A percentile compares a stretch with the other conserved stretches of the same genome.
Evolutionary conservation across 2,797 vertebrate genomes (phyloP).

Genomic region (Lateolabrax maculatus): DNA sequence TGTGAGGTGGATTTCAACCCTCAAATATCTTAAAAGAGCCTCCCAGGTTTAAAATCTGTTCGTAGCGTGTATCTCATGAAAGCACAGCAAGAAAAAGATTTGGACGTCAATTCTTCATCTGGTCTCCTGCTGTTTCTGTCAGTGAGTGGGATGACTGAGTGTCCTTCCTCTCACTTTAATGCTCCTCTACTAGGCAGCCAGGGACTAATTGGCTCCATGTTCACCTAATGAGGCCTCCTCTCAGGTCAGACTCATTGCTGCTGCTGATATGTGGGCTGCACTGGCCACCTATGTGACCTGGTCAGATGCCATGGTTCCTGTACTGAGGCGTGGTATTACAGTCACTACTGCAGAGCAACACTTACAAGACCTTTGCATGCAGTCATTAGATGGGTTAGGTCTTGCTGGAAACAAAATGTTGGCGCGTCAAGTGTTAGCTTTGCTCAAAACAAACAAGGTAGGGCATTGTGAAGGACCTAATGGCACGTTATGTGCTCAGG

Average conservation of each 20-base stretch:
- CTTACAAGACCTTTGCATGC: slow-evolving; percentile 19
- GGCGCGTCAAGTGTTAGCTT: slow-evolving; percentile 30
- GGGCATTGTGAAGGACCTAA: slow-evolving; percentile 54
- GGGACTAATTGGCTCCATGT: slow-evolving; percentile 72
- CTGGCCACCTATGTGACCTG: slow-evolving; percentile 64
- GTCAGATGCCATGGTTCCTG: slow-evolving; percentile 37
- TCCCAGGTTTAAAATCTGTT: slow-evolving; percentile 23
- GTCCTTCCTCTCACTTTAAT: slow-evolving; percentile 49
- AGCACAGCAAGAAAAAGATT: slow-evolving; percentile 10
- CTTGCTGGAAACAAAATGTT: slow-evolving; percentile 50
- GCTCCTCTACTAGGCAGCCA: slow-evolving; percentile 57
- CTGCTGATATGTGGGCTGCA: slow-evolving; percentile 59
- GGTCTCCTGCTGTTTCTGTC: slow-evolving; percentile 59
- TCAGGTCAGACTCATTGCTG: slow-evolving; percentile 70
- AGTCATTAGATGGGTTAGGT: slow-evolving; percentile 51
- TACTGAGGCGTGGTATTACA: slow-evolving; percentile 17
- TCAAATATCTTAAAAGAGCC: slow-evolving; percentile 5
- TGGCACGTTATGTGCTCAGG: slow-evolving; percentile 55
- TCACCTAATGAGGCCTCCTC: slow-evolving; percentile 73
- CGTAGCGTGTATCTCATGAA: slow-evolving; percentile 12
- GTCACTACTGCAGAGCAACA: slow-evolving; percentile 23
- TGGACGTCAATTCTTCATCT: slow-evolving; percentile 24
- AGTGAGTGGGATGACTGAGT: slow-evolving; percentile 50
- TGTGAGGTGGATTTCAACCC: slow-evolving; percentile 15
- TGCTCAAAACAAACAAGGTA: slow-evolving; percentile 67